A percentile compares a stretch with the other conserved stretches of the same genome.
phyloP scores from a whole-genome alignment of 2,888 invertebrate species.

The Drosophila atripex region DNA sequence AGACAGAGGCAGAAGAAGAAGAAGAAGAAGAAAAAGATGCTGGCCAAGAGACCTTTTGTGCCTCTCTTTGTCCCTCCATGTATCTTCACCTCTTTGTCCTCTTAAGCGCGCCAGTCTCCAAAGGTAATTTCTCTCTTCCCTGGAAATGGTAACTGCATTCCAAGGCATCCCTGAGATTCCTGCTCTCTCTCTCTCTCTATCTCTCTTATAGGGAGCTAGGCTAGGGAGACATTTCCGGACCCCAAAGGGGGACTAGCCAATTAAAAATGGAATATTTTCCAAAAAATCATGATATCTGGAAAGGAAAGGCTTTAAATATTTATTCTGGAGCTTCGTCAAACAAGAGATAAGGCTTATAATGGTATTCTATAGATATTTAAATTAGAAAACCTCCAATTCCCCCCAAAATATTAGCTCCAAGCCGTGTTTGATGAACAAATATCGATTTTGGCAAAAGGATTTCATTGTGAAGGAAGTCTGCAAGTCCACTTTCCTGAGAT shows the following conservation, averaged over 20 bases:
- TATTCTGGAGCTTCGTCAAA: not conserved
- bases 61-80: constrained; percentile 45
- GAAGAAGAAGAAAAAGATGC: not conserved
- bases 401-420: not conserved
- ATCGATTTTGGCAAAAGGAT: not conserved
- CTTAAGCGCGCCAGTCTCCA: not conserved
- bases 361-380: too few species aligned
- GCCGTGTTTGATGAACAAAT: not conserved
- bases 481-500: not conserved
- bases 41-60: constrained; percentile 63
- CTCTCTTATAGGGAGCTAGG: too few species aligned
- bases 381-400: not conserved
- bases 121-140: constrained; percentile 45
- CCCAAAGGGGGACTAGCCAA: not conserved
- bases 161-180: constrained; percentile 58
- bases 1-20: not conserved
- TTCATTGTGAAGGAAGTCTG: not conserved
- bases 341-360: not conserved
- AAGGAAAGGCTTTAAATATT: not conserved
- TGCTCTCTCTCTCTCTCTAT: too few species aligned
- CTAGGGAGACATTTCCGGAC: constrained; percentile 3
- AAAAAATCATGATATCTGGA: not conserved
- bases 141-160: constrained; percentile 72
- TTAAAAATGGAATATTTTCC: not conserved
- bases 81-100: too few species aligned